Evolutionary conservation across 2,888 invertebrate genomes (phyloP), one percentile per base, ranked within the genome.

Genomic region (Melolontha melolontha): DNA sequence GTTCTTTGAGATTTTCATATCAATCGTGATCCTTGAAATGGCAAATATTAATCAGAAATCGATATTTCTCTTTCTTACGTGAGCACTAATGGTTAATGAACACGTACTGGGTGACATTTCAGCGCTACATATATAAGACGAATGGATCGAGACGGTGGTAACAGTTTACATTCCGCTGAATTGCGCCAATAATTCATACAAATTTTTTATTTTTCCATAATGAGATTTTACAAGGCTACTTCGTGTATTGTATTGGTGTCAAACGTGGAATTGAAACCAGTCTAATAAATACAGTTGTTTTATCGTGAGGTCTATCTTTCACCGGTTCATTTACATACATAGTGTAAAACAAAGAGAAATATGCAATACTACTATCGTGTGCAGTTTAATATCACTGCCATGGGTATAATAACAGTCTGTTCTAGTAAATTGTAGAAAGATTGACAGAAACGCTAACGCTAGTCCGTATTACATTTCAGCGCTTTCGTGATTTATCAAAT

Each of bases 161-260:
- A 44, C 44, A 44, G 44, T 51, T 51, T 27, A 49, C 64, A 64
- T 64, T 64, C 64, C 51, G 49, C 17, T 34, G 64, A 12, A 64
- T 40, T 50, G 17, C 40, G 50, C 16, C 34, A 40, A 64, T 64
- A 64, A 64, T 50, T 64, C 64, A 64, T 64, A 40, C 8, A 12
- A 11, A 50, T 64, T 64, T 51, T 64, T 27, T 50, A 17, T 5
- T 47, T 64, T 55, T 16, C 51, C 64, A 44, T 55, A 64, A 64
- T 54, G 65, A 65, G 54, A 52, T 47, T 29, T 17, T 51, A 34
- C 47, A 65, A 54, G 41, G 65, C 54, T 65, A 65, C 54, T 47
- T 42, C 65, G 54, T 65, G 65, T 47, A 44, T 42, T 55, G 65
- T 65, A 65, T 54, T 44, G 65, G 54, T 65, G 65, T 65, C 65